Evolutionary conservation across 2,797 vertebrate genomes (phyloP), one percentile per base, ranked within the genome.

Genomic region (Betta splendens): DNA sequence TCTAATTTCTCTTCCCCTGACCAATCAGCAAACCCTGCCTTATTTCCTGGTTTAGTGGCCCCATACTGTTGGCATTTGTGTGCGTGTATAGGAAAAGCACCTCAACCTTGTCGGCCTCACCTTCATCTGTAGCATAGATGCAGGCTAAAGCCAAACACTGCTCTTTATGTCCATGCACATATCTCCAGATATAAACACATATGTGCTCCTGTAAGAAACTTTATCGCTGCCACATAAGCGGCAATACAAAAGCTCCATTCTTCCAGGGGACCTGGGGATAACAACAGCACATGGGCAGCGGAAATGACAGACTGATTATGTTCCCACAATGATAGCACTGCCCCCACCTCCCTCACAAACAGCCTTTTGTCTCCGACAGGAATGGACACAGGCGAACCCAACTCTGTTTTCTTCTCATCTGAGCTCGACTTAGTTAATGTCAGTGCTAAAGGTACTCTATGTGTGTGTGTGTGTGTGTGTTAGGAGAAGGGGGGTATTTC

Each of bases 291-390:
- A 95, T 92, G 92, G 87, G 91, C 91, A 92, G 49, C 92, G 94
- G 94, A 98, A 97, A 97, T 93, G 92, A 94, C 93, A 94, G 92
- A 86, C 92, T 95, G 95, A 97, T 96, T 95, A 94, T 94, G 93
- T 96, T 96, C 94, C 93, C 92, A 93, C 92, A 95, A 93, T 93
- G 94, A 96, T 95, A 96, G 92, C 89, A 90, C 92, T 92, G 92
- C 93, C 89, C 90, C 90, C 90, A 91, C 91, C 84, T 88, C 86
- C 80, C 84, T 92, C 89, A 96, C 94, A 98, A 93, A 93, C 90
- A 90, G 87, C 78, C 93, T 94, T 95, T 95, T 96, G 95, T 97
- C 82, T 87, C 53, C 2, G 13, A 87, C 82, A 86, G 73, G 57
- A 82, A 71, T 75, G 46, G 83, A 83, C 85, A 83, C 77, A 78